Base-by-base conservation (phyloP, 1,140 invertebrate species). In the Homalodisca vitripennis region DNA sequence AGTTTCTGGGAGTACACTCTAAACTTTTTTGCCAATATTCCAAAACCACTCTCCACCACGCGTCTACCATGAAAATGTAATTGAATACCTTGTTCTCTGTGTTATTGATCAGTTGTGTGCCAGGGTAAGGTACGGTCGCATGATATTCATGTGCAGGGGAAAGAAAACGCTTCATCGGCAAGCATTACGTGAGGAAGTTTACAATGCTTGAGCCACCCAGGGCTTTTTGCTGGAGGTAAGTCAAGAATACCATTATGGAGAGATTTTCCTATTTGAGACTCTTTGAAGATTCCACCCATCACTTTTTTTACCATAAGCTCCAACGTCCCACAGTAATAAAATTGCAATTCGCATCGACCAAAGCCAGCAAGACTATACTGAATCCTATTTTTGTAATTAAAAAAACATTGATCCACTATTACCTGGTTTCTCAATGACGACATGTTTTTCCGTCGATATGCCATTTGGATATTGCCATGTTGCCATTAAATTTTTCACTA, bases 251-350 rank as follows among this genome's bases (percentile, higher is more conserved):
- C 65, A 72, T 55, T 24, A 73, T 66, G 53, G 63, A 24, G 26
- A 51, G 34, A 47, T 74, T 69, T 64, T 64, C 75, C 72, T 68
- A 70, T 53, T 62, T 62, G 12, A 20, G 67, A 68, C 32, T 68
- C 53, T 30, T 60, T 62, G 24, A 70, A 70, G 14, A 70, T 70
- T 57, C 77, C 78, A n/a, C 30, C 73, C 77, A 75, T 82, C 80
- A 69, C 75, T 74, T 41, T 77, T 70, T 60, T 77, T 65, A 0
- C 81, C 82, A 66, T 78, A 73, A 27, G 71, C 66, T 29, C 82
- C 79, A 17, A 82, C 74, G 71, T 82, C 78, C n/a, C 47, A 81
- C 75, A 70, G 75, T 73, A 13, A 76, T 68, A 74, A 83, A 82
- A 48, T 75, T 73, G 68, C 78, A 83, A 48, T 81, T 69, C 46